A percentile compares a stretch with the other conserved stretches of the same genome.
Evolutionary conservation across 2,797 vertebrate species (phyloP).

Genomic region (Monodelphis domestica): DNA sequence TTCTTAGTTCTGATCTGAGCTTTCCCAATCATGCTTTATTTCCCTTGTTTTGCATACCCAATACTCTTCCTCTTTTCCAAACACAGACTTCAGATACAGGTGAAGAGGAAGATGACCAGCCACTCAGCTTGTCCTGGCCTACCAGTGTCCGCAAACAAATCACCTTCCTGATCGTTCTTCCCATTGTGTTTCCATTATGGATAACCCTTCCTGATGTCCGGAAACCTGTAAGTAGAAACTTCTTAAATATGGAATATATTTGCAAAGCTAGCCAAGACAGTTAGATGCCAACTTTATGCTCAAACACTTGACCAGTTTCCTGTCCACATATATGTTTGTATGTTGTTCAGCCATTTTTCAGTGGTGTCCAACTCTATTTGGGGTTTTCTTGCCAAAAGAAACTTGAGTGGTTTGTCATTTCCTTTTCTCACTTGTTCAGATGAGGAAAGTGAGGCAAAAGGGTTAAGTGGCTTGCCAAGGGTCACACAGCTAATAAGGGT

Average conservation of each 20-base stretch:
- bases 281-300: neutral
- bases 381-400: no score
- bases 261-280: neutral
- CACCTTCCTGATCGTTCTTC: slow-evolving; percentile 93
- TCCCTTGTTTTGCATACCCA: neutral
- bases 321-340: neutral
- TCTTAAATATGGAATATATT: neutral
- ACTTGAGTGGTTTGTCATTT: no score
- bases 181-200: slow-evolving; percentile 95
- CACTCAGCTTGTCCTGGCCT: slow-evolving; percentile 94
- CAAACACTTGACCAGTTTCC: neutral
- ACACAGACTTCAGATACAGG: slow-evolving; percentile 83
- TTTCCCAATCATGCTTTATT: neutral
- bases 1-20: fast-evolving
- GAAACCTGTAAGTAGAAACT: slow-evolving; percentile 89
- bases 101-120: slow-evolving; percentile 89
- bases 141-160: slow-evolving; percentile 89
- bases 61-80: slow-evolving; percentile 18
- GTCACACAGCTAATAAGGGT: no score
- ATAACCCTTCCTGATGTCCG: slow-evolving; percentile 94
- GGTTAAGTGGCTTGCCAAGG: no score
- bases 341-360: no score
- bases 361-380: no score
- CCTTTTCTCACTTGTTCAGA: no score
- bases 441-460: no score